A percentile compares a stretch with the other conserved stretches of the same genome.
These are phyloP conservation scores for Otus sunia DNA, from an alignment of 2,113 vertebrate genomes.

Conservation along the genomic window DNA sequence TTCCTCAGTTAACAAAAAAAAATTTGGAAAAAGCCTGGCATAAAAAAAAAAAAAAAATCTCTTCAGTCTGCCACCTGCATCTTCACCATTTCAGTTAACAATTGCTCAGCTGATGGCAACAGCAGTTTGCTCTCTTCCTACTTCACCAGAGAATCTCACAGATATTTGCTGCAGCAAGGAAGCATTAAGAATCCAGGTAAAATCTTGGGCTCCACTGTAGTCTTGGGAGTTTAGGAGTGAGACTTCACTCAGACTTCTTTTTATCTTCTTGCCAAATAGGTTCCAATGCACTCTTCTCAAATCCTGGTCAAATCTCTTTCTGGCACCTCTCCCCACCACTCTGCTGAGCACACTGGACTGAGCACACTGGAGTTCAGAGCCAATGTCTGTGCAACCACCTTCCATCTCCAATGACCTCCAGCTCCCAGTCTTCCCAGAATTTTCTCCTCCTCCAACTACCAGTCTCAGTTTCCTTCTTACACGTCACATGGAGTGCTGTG, in stretches of 20 bases:
- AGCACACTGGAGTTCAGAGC: neutral
- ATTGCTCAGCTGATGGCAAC: neutral
- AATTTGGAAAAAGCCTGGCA: neutral
- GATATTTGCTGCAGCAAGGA: neutral
- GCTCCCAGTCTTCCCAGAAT: neutral
- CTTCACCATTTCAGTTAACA: neutral
- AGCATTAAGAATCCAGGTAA: neutral
- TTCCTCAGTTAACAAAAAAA: neutral
- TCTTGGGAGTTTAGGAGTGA: neutral
- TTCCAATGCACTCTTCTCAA: neutral
- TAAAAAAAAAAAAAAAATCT: neutral
- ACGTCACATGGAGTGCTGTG: neutral
- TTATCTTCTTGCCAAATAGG: neutral
- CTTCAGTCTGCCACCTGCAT: neutral
- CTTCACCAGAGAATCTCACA: neutral
- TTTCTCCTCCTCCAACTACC: neutral
- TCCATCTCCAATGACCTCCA: fast-evolving
- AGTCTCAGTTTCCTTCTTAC: fast-evolving
- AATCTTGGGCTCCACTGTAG: neutral
- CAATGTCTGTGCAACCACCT: neutral
- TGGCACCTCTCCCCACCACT: neutral
- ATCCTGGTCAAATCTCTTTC: neutral
- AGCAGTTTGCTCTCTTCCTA: neutral
- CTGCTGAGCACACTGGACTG: neutral
- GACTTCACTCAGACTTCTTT: neutral